Evolutionary conservation across 2,888 invertebrate genomes (phyloP), one percentile per base, ranked within the genome.

Genomic region (Thera obeliscata): DNA sequence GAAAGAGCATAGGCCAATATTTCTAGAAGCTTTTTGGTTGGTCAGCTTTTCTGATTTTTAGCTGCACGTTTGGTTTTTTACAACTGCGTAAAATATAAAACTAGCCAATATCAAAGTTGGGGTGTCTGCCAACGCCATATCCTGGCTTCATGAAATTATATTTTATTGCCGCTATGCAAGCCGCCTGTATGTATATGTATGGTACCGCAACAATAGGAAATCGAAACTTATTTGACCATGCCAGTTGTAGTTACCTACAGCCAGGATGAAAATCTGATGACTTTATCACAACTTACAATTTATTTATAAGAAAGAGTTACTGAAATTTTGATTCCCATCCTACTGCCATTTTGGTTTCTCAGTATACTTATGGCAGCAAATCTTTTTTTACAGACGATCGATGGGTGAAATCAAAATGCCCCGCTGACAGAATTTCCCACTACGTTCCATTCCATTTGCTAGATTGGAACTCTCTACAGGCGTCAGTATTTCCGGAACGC

Each of bases 41-140:
- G 36, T n/a, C 38, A 12, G 12, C n/a, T 59, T 59, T 59, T 3
- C 50, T 50, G 36, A 49, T 49, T 59, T 59, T 59, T 8, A 38
- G 48, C 6, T 6, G 48, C 35, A 49, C 5, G 22, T 41, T 38
- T 50, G 12, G 52, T 22, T 54, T 61, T 61, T 61, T 43, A 52
- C 41, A 41, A 52, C 59, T 49, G 36, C 22, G 22, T 61, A 41
- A 61, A 61, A 61, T 52, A 61, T 46, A 57, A 3, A 52, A 36
- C 56, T n/a, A 52, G 61, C 41, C 52, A 61, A 52, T 54, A 54
- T 52, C 41, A 33, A 43, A 54, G 52, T 41, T 61, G 61, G 61
- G 61, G 52, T 61, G 41, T 7, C 9, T 54, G 61, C 61, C 61
- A 61, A 61, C 52, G 43, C 41, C 33, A 54, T 61, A 54, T 61